Conservation (phyloP, 2,797 vertebrate species). For the Eremophila alpestris region DNA sequence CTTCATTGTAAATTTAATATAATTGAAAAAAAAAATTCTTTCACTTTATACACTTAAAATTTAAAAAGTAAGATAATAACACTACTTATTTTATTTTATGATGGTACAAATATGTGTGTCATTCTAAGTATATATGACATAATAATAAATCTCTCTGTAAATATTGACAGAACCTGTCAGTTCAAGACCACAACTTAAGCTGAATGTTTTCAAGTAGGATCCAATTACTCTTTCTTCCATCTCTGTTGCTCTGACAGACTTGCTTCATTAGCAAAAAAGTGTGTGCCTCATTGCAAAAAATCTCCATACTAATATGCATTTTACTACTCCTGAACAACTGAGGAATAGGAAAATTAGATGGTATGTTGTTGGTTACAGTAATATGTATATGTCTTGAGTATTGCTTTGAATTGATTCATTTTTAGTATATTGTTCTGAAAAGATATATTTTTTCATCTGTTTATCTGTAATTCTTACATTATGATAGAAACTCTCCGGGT, state of each 20-base stretch:
- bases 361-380: neutral
- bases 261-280: conserved; percentile 50
- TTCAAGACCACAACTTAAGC: neutral
- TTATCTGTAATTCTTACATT: neutral
- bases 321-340: neutral
- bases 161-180: conserved; percentile 15
- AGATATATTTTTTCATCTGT: neutral
- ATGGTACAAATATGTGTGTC: neutral
- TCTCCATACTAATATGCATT: conserved; percentile 9
- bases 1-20: neutral
- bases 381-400: neutral
- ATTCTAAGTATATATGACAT: neutral
- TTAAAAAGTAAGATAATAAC: neutral
- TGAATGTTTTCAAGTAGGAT: conserved; percentile 8
- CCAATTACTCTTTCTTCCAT: conserved; percentile 27
- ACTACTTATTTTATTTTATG: neutral
- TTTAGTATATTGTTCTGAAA: neutral
- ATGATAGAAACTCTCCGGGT: neutral
- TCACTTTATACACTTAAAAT: neutral
- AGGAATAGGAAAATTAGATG: neutral
- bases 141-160: neutral
- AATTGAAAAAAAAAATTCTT: neutral
- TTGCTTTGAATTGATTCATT: conserved; percentile 13
- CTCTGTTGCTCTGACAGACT: conserved; percentile 1
- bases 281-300: neutral